phyloP scores from a whole-genome alignment of 2,113 vertebrate genomes.

The Panurus biarmicus region DNA sequence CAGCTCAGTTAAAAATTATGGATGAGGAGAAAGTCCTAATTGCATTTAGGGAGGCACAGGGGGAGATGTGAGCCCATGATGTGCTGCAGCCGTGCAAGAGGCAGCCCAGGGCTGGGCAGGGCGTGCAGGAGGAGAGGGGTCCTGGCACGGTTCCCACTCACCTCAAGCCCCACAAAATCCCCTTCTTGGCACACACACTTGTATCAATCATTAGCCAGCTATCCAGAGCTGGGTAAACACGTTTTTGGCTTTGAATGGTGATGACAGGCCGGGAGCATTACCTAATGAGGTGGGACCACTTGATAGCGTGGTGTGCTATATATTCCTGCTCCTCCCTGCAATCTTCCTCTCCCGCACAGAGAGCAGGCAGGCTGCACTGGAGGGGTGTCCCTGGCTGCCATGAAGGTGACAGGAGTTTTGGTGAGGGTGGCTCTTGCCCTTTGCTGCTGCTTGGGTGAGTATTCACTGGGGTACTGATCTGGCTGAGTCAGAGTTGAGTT shows the following conservation, averaged over 20 bases:
- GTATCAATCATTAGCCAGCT: constrained; percentile 56
- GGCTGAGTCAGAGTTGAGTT: background rate
- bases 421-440: constrained; percentile 13
- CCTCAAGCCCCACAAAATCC: background rate
- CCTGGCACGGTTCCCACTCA: background rate
- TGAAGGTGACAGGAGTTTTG: background rate
- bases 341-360: background rate
- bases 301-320: background rate
- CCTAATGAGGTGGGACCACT: constrained; percentile 17
- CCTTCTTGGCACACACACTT: background rate
- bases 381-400: background rate
- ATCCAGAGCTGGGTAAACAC: constrained; percentile 19
- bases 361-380: background rate
- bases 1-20: background rate
- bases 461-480: background rate
- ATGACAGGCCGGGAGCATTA: background rate
- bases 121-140: background rate
- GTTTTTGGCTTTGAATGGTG: constrained; percentile 3
- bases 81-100: fast-evolving
- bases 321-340: background rate
- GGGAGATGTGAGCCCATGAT: background rate
- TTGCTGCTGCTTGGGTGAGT: constrained; percentile 49
- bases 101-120: background rate
- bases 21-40: background rate
- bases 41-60: background rate